Evolutionary conservation across 2,797 vertebrate genomes (phyloP).

Genomic region (Morelia viridis): DNA sequence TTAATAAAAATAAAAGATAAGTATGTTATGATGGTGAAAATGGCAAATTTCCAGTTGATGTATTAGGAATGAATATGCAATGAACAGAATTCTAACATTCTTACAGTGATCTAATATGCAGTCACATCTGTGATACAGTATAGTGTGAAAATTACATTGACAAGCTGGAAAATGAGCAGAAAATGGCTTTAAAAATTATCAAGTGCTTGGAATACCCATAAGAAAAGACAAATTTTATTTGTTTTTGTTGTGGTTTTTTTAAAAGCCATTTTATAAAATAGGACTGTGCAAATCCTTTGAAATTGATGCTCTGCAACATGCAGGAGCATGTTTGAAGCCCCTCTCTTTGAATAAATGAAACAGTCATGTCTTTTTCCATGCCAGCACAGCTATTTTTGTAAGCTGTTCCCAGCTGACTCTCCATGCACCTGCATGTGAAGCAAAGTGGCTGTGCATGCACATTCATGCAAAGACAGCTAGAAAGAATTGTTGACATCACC

Average conservation of each 20-base stretch:
- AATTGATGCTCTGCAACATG: neutral
- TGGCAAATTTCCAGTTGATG: neutral
- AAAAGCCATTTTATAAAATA: neutral
- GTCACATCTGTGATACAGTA: neutral
- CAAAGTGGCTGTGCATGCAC: neutral
- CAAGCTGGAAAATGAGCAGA: neutral
- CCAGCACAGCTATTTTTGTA: neutral
- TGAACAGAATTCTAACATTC: neutral
- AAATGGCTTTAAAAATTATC: neutral
- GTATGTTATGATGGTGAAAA: neutral
- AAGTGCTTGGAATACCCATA: neutral
- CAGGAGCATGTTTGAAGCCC: neutral
- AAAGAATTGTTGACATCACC: neutral
- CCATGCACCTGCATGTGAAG: neutral
- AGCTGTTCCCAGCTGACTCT: neutral
- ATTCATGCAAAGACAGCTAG: neutral
- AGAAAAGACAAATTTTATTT: neutral
- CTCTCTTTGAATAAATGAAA: neutral
- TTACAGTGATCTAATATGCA: neutral
- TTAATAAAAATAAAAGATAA: neutral
- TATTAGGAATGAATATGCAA: neutral
- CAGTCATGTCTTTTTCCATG: neutral
- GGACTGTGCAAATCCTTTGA: neutral
- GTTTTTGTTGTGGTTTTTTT: neutral
- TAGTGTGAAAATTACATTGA: neutral